Base-by-base conservation (phyloP, 2,113 vertebrate species). In the Brachyhypopomus gauderio region DNA sequence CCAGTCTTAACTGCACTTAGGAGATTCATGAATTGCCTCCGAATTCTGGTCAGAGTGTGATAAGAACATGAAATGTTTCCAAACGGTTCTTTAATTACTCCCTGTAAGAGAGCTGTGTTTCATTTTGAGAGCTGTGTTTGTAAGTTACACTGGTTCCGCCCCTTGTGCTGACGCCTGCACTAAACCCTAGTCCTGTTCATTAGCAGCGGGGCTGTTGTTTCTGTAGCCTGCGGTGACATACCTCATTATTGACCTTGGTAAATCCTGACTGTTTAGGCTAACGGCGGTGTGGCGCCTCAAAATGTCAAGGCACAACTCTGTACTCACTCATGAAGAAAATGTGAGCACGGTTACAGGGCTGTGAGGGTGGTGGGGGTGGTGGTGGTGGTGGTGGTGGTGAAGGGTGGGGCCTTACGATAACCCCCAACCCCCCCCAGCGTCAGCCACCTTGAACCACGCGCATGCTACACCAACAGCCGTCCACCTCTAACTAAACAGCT, bases 281-380 rank as follows among this genome's bases (percentile, higher is more conserved):
- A 85, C 72, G 86, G 90, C 87, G 20, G 79, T 83, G 85, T 77
- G 86, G 85, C 79, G 87, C 85, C 79, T 87, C 83, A 84, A 86
- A 91, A 89, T 86, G 89, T 90, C 87, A 89, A 71, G 62, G 59
- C 83, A 52, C 74, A 72, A 78, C 88, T 85, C 84, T 71, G 75
- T 60, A 79, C 79, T 88, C 87, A 78, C 80, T 90, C 89, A 89
- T 88, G 89, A 89, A 86, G 87, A 90, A 88, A 88, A 88, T 88
- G 71, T 85, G 82, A 67, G 83, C 84, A 85, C 87, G 83, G 78
- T 80, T 73, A 75, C 48, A 74, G 34, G 58, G 14, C 12, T 48
- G 45, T 48, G 9, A 1, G 45, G 3, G 4, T 48, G 45, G 30
- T 48, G 64, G 58, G 55, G 45, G n/a, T n/a, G n/a, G 20, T 81